Evolutionary conservation across 2,797 vertebrate species (phyloP).

Genomic region (Gallirallus australis): DNA sequence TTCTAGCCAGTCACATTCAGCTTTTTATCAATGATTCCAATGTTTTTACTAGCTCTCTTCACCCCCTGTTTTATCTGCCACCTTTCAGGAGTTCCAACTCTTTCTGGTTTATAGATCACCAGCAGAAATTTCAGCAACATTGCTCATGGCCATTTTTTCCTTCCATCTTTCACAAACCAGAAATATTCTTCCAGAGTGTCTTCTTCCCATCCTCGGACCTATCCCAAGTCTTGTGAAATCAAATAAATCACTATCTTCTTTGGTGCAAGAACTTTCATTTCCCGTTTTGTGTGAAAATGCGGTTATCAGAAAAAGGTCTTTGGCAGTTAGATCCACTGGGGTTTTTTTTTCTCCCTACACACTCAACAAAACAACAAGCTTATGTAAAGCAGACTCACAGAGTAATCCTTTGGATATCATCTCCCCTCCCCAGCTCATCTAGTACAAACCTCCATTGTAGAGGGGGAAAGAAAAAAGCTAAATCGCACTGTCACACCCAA

Average conservation of each 20-base stretch:
- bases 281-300: not conserved
- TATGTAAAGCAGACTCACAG: not conserved
- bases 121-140: constrained; percentile 23
- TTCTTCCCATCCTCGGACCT: not conserved
- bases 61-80: not conserved
- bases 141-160: not conserved
- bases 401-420: not conserved
- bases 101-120: not conserved
- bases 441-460: not conserved
- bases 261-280: not conserved
- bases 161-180: not conserved
- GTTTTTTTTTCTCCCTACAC: not conserved
- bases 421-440: not conserved
- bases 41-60: not conserved
- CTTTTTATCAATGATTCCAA: not conserved
- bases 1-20: not conserved
- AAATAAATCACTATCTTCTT: not conserved
- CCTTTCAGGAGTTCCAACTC: not conserved
- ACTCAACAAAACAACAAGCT: not conserved
- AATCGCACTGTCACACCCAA: not conserved
- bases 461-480: not conserved
- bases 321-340: not conserved
- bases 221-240: not conserved
- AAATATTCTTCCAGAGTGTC: not conserved
- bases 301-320: not conserved